Evolutionary conservation across 2,113 vertebrate species (phyloP).

Genomic region (Ondatra zibethicus): DNA sequence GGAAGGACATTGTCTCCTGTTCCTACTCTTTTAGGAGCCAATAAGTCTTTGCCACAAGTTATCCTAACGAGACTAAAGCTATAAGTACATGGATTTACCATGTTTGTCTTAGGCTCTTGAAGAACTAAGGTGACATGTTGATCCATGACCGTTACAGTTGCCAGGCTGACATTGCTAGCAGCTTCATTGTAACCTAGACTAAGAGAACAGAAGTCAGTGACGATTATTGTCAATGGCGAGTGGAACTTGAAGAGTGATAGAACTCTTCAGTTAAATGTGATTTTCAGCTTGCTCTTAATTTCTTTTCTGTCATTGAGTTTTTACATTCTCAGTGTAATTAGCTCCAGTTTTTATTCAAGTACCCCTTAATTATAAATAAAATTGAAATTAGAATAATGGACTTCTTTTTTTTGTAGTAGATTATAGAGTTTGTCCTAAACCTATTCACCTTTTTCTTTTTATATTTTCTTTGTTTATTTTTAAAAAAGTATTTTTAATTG

Average conservation of each 20-base stretch:
- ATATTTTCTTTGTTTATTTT: neutral
- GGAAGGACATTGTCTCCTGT: neutral
- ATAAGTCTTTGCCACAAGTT: neutral
- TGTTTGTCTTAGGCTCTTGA: neutral
- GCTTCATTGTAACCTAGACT: constrained; percentile 16
- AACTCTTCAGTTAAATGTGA: neutral
- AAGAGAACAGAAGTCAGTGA: neutral
- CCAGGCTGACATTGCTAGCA: neutral
- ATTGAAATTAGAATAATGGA: constrained; percentile 13
- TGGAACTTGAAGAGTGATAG: neutral
- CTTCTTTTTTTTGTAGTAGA: neutral
- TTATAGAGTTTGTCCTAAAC: constrained; percentile 23
- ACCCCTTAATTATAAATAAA: constrained; percentile 1
- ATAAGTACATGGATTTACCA: neutral
- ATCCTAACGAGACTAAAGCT: neutral
- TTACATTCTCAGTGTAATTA: constrained; percentile 8
- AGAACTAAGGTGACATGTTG: no score
- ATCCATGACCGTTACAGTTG: neutral
- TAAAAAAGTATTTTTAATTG: neutral
- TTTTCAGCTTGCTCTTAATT: constrained; percentile 9
- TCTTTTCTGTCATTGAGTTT: neutral
- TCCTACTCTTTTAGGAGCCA: neutral
- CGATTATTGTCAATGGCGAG: neutral
- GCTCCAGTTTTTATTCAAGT: neutral
- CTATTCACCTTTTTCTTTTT: neutral